Evolutionary conservation across 2,113 vertebrate species (phyloP).

Genomic region (Atlantisia rogersi): DNA sequence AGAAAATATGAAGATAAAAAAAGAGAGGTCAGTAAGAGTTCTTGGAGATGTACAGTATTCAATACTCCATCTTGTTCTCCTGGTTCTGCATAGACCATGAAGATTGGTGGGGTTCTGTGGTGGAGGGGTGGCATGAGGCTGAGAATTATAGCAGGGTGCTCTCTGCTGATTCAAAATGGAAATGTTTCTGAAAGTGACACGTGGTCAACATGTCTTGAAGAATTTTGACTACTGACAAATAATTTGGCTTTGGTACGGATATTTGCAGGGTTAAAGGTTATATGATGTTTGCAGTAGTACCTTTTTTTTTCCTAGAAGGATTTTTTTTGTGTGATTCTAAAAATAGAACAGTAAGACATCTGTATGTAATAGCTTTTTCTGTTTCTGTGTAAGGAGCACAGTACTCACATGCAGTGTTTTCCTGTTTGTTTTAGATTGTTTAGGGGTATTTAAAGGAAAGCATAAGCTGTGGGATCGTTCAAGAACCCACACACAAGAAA

Average conservation of each 20-base stretch:
- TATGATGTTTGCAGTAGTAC: neutral
- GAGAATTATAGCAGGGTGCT: neutral
- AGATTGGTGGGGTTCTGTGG: neutral
- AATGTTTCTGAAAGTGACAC: neutral
- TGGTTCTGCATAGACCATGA: neutral
- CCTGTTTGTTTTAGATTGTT: slow-evolving; percentile 53
- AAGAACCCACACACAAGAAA: slow-evolving; percentile 74
- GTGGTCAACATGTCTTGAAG: neutral
- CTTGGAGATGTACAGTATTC: neutral
- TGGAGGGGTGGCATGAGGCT: neutral
- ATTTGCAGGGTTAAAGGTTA: neutral
- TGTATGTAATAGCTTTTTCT: neutral
- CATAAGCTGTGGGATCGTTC: slow-evolving; percentile 75
- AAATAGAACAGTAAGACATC: neutral
- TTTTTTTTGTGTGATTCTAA: neutral
- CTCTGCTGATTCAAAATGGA: neutral
- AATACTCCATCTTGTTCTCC: neutral
- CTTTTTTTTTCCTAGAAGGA: neutral
- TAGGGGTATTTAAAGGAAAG: slow-evolving; percentile 74
- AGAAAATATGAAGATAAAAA: neutral
- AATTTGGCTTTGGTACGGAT: neutral
- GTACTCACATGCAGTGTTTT: neutral
- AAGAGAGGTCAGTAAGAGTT: neutral
- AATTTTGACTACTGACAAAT: neutral
- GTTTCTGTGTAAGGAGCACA: neutral